These are phyloP conservation scores for Synergus gifuensis DNA, from an alignment of 2,888 invertebrate genomes.

Conservation along the genomic window DNA sequence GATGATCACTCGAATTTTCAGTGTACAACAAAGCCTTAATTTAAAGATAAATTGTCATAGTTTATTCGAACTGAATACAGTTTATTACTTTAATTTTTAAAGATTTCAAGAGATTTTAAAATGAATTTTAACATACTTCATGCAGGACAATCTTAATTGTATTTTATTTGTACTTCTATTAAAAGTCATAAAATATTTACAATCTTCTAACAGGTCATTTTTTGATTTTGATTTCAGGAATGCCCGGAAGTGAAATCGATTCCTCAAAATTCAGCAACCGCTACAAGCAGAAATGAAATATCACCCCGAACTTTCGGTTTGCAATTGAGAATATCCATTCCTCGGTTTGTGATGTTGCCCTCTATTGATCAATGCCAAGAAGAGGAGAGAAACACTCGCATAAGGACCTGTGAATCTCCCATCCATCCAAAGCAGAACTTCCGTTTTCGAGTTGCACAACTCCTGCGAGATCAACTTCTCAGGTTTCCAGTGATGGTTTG, in stretches of 20 bases:
- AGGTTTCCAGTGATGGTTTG: conserved; percentile 33
- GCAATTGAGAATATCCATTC: conserved; percentile 38
- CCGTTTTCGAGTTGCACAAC: conserved; percentile 27
- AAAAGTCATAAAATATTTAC: neutral
- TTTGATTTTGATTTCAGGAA: conserved; percentile 21
- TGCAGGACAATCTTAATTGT: no score
- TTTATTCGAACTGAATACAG: no score
- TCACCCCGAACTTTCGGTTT: conserved; percentile 8
- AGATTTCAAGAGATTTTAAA: neutral
- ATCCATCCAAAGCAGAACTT: conserved; percentile 26
- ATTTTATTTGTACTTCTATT: no score
- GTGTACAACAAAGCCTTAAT: no score
- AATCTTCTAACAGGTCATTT: neutral
- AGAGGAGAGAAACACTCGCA: conserved; percentile 23
- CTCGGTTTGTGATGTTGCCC: conserved; percentile 15
- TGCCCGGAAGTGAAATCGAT: neutral
- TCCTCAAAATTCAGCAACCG: conserved; percentile 21
- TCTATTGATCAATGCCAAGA: conserved; percentile 36
- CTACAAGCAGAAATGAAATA: conserved; percentile 36
- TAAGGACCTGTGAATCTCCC: conserved; percentile 26
- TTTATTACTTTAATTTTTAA: no score
- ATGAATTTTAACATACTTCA: no score
- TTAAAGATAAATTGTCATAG: no score
- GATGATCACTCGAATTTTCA: no score
- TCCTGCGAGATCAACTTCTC: conserved; percentile 39